These are phyloP conservation scores for Aspidiotus rigidus DNA, from an alignment of 2,888 invertebrate species.

Conservation along the genomic window DNA sequence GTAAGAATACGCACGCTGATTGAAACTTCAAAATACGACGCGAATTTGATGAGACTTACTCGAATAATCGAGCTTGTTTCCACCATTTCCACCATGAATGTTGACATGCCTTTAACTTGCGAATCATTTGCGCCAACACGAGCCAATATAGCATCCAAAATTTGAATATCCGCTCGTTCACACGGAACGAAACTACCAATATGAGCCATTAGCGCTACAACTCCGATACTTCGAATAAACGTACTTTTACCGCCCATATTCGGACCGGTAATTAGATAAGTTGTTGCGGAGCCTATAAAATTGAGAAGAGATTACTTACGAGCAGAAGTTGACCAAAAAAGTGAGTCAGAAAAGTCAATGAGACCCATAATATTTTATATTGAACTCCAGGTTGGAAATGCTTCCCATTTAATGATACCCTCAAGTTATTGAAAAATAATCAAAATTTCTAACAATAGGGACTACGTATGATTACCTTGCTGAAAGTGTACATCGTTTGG, in stretches of 20 bases:
- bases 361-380: no score
- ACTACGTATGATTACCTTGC: conserved; percentile 50
- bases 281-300: conserved; percentile 45
- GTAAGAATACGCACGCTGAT: no score
- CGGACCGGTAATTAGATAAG: conserved; percentile 67
- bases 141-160: conserved; percentile 76
- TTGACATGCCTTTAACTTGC: conserved; percentile 83
- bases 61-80: conserved; percentile 86
- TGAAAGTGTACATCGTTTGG: conserved; percentile 80
- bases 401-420: neutral
- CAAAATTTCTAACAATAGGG: no score
- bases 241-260: conserved; percentile 99
- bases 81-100: conserved; percentile 99
- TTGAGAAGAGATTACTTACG: conserved; percentile 36
- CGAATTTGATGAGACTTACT: conserved; percentile 47
- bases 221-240: conserved; percentile 79
- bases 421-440: neutral
- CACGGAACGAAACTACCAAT: conserved; percentile 89
- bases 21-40: neutral
- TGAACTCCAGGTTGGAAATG: neutral
- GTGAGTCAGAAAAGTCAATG: no score
- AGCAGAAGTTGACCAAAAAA: neutral
- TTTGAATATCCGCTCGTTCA: conserved; percentile 62
- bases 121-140: conserved; percentile 88
- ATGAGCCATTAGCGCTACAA: conserved; percentile 79